phyloP scores from a whole-genome alignment of 2,888 invertebrate genomes.

The Ormia ochracea region DNA sequence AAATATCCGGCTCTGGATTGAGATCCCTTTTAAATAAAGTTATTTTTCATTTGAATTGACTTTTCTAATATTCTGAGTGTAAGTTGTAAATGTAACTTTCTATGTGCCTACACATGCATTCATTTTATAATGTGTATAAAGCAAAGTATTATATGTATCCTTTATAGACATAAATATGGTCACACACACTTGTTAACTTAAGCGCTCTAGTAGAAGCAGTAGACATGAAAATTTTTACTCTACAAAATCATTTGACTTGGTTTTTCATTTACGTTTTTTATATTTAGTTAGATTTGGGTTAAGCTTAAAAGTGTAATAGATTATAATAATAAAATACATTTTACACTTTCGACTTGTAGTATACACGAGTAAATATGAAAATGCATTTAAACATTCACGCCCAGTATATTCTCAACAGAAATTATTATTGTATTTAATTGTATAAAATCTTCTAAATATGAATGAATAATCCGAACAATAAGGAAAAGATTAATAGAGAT shows the following conservation, averaged over 20 bases:
- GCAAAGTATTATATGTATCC: constrained; percentile 6
- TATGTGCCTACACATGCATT: not conserved
- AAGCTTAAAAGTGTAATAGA: constrained; percentile 55
- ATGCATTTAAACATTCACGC: constrained; percentile 9
- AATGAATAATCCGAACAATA: not conserved
- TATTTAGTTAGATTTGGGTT: constrained; percentile 40
- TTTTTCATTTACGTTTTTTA: not conserved
- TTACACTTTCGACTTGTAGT: constrained; percentile 52
- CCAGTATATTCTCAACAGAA: constrained; percentile 4
- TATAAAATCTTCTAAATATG: not conserved
- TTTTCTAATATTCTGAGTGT: no score
- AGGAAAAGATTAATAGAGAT: not conserved
- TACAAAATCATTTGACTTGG: constrained; percentile 35
- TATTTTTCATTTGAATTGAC: no score
- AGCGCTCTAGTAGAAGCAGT: not conserved
- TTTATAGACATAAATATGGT: constrained; percentile 1
- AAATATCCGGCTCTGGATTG: no score
- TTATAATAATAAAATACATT: constrained; percentile 41
- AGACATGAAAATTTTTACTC: constrained; percentile 17
- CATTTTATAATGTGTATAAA: constrained; percentile 11
- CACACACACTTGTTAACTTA: not conserved
- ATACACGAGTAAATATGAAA: constrained; percentile 48
- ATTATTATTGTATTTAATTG: constrained; percentile 26
- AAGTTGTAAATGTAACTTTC: not conserved
- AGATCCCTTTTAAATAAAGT: no score